phyloP scores from a whole-genome alignment of 2,797 vertebrate species.

The Atherinosoma microstoma region DNA sequence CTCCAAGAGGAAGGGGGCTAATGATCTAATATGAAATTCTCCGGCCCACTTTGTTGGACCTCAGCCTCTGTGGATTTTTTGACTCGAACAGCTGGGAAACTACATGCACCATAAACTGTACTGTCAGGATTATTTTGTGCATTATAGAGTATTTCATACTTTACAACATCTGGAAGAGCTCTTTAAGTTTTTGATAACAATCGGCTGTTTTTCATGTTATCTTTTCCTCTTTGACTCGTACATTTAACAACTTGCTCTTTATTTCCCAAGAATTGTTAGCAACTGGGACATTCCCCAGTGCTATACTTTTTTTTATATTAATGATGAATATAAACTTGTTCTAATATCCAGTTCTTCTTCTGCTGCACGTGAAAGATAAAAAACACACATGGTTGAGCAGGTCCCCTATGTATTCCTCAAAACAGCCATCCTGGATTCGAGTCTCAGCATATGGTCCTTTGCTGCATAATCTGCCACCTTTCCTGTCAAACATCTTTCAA shows the following conservation, averaged over 20 bases:
- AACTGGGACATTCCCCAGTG: too few species aligned
- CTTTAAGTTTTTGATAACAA: conserved; percentile 26
- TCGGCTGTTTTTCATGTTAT: background rate
- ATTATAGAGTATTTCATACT: conserved; percentile 7
- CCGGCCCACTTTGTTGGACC: conserved; percentile 53
- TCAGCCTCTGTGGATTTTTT: conserved; percentile 46
- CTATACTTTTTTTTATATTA: too few species aligned
- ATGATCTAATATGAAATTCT: conserved; percentile 75
- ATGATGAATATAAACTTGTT: too few species aligned
- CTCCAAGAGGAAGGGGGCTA: conserved; percentile 57
- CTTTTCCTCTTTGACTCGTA: background rate
- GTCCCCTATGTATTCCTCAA: too few species aligned
- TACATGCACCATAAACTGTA: conserved; percentile 37
- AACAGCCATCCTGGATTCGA: too few species aligned
- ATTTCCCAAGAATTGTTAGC: background rate
- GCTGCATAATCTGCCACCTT: too few species aligned
- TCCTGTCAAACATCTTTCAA: too few species aligned
- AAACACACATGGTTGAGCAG: background rate
- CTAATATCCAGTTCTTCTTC: background rate
- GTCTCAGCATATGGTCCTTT: too few species aligned
- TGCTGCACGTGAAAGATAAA: conserved; percentile 17
- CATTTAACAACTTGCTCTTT: background rate
- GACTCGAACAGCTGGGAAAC: conserved; percentile 43
- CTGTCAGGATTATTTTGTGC: conserved; percentile 15
- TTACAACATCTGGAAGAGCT: conserved; percentile 18